Evolutionary conservation across 2,113 vertebrate genomes (phyloP), one percentile per base, ranked within the genome.

Genomic region (Sardina pilchardus): DNA sequence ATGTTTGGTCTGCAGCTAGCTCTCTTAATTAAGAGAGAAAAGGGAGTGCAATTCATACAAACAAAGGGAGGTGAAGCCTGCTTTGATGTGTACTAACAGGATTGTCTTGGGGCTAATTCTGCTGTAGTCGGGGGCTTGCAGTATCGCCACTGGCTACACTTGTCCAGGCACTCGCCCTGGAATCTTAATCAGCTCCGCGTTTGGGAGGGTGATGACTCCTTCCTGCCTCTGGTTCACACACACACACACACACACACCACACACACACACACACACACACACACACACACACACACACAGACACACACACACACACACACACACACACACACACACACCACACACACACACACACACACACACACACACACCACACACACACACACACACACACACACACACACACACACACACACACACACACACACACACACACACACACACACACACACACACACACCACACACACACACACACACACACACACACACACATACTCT

Each of bases 41-140:
- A 17, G 71, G 71, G 30, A 78, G 34, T 12, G 1, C 30, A 78
- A 78, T 78, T 34, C 71, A 36, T 16, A 78, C 71, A 78, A 78
- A 78, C 71, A 78, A 36, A 34, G 26, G 63, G 26, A 34, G 12
- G 71, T 59, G 6, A 59, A 5, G 71, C 10, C 71, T 19, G 30
- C 71, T 78, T 78, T 78, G 71, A 12, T 81, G 85, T 85, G 84
- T 85, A 36, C 63, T 34, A 81, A 45, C 82, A 81, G 83, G 83
- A 67, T 56, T 84, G 86, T 78, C 71, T 78, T 30, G 71, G 34
- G 34, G 71, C 12, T 34, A 14, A 36, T 78, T 34, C 71, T 30
- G 71, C 5, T 14, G 14, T 36, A 78, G 71, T 34, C 71, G 36
- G 30, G 71, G 34, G 71, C 71, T 16, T 78, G 71, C 71, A 78